Evolutionary conservation across 2,888 invertebrate species (phyloP).

Genomic region (Yponomeuta sedellus): DNA sequence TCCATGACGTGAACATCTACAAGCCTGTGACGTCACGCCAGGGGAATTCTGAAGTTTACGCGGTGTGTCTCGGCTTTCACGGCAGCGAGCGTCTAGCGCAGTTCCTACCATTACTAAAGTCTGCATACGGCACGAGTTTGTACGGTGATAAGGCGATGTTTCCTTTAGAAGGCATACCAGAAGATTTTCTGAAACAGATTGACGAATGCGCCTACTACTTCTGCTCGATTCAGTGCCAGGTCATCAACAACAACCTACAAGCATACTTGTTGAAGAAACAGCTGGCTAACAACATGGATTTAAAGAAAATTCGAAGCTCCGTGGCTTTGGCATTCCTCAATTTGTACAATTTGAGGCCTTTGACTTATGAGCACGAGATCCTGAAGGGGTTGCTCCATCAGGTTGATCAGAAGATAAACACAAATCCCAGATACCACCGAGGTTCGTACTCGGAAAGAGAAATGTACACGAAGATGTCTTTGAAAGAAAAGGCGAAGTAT

Average conservation of each 20-base stretch:
- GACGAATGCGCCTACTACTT: constrained; percentile 80
- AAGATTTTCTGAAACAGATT: constrained; percentile 79
- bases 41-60: constrained; percentile 96
- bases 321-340: constrained; percentile 77
- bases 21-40: constrained; percentile 96
- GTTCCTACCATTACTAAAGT: constrained; percentile 60
- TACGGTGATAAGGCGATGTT: constrained; percentile 73
- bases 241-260: constrained; percentile 81
- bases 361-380: constrained; percentile 68
- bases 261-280: constrained; percentile 74
- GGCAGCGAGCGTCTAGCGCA: constrained; percentile 56
- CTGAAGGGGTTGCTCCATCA: constrained; percentile 60
- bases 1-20: constrained; percentile 83
- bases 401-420: constrained; percentile 62
- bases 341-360: constrained; percentile 73
- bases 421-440: constrained; percentile 62
- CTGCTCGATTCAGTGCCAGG: constrained; percentile 79
- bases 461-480: constrained; percentile 58
- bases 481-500: constrained; percentile 64
- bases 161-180: constrained; percentile 74
- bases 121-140: constrained; percentile 59
- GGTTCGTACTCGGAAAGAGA: constrained; percentile 78
- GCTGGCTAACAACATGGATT: constrained; percentile 48
- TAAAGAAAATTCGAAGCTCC: constrained; percentile 62
- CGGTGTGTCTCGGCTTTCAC: constrained; percentile 82